Evolutionary conservation across 2,113 vertebrate genomes (phyloP), one percentile per base, ranked within the genome.

Genomic region (Porphyrio hochstetteri): DNA sequence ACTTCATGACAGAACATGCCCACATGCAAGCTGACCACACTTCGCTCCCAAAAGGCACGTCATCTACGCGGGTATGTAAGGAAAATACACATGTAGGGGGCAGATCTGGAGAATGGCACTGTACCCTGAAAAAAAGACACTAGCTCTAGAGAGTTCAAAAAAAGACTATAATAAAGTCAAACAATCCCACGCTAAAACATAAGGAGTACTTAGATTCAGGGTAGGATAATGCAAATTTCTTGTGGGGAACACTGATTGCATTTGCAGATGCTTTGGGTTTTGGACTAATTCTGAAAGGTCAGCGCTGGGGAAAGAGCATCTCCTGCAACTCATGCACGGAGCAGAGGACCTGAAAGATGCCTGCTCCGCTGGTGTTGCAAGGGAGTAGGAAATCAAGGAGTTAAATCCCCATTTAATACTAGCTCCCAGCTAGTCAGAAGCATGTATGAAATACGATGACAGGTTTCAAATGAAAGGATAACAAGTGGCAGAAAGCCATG

Each of bases 11-110:
- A 79, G 27, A 75, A 67, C 19, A 35, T 3, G 10, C 16, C 35
- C 38, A 33, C 0, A 1, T 15, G 7, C 18, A 67, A 63, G 46
- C 40, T 5, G 1, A 35, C 16, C 2, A 4, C 10, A 42, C 28
- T 5, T 15, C 11, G 9, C 3, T 88, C 35, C 79, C 21, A 12
- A 88, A 86, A 88, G 31, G 21, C 28, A 56, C 15, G 18, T 29
- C 5, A 75, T 67, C 42, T 55, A 4, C 3, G 5, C 3, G 16
- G 61, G 48, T 77, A 69, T 84, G 9, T 38, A 50, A 69, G 35
- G 44, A 81, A 89, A 80, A 87, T 25, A 56, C 5, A 69, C 11
- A 2, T 5, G 31, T 36, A 55, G 12, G 28, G 9, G 11, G 7
- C 56, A 17, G 20, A n/a, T 3, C 23, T 10, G 31, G 64, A 84